Conservation (phyloP, 2,888 invertebrate species). For the Trileptium ribeirensis region DNA sequence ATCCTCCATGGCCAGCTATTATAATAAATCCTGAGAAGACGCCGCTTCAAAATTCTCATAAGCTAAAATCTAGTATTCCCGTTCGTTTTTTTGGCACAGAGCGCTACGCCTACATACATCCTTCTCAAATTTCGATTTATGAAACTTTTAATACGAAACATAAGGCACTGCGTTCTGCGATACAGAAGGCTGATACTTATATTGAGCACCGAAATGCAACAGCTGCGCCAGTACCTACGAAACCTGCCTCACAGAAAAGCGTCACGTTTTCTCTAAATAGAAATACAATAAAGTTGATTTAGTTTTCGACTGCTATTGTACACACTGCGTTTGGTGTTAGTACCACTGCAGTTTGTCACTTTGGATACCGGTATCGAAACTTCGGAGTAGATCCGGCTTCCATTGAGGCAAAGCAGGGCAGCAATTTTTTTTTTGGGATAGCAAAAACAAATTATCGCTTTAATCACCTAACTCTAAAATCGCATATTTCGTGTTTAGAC, state of each 20-base stretch:
- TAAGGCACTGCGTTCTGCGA: not conserved
- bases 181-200: not conserved
- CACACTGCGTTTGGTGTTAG: too few species aligned
- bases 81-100: not conserved
- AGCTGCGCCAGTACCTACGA: not conserved
- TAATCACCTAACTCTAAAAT: too few species aligned
- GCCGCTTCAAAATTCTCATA: not conserved
- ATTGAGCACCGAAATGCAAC: not conserved
- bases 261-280: not conserved
- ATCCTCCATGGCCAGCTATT: not conserved
- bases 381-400: not conserved
- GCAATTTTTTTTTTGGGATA: too few species aligned
- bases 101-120: not conserved
- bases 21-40: not conserved
- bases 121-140: not conserved
- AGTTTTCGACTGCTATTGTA: too few species aligned
- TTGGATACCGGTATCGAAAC: not conserved
- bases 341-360: too few species aligned
- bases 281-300: too few species aligned
- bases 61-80: not conserved
- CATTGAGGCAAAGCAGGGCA: too few species aligned
- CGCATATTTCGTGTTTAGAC: too few species aligned
- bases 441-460: too few species aligned
- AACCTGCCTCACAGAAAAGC: not conserved
- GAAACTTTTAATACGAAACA: not conserved